Base-by-base conservation (phyloP, 2,113 vertebrate genomes). In the Coptodon bakossiorum region DNA sequence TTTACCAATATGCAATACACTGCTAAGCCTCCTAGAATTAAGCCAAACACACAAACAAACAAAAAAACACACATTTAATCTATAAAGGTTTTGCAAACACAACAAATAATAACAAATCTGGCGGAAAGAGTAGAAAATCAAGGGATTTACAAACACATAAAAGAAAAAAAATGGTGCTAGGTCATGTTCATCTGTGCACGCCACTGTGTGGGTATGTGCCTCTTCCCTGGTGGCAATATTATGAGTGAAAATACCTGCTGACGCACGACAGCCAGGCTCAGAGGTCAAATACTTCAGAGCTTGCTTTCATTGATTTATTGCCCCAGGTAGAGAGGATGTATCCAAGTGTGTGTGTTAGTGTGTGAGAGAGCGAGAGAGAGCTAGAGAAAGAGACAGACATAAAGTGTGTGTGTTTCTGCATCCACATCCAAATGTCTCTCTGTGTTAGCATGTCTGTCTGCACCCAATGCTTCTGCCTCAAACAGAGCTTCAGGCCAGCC, bases 161-260 rank as follows among this genome's bases (percentile, higher is more conserved):
- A 78, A 38, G 73, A 24, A 36, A 38, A 36, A 36, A 63, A 63
- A 63, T 63, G 31, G 59, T 63, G 71, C 78, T 45, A 84, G 81
- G 85, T 89, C 94, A 93, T 86, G 83, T 90, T 93, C 90, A 91
- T 92, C 80, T 83, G 59, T 90, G 84, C 81, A n/a, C 57, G 78
- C 86, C 59, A 80, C 50, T 52, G 59, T 86, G 68, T 88, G 86
- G 31, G 82, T 53, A 85, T 88, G 61, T 79, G 78, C 5, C 6
- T 90, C 29, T 91, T 93, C 79, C 63, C 89, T 90, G 84, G 86
- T 90, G 88, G 81, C 13, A 91, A 94, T 95, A 94, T 94, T 94
- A 94, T 96, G 93, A 95, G 93, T 95, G 91, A 95, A 94, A 95
- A 96, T 94, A 95, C 87, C 81, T 93, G 94, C 90, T 94, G 95